Evolutionary conservation across 2,113 vertebrate genomes (phyloP), one percentile per base, ranked within the genome.

Genomic region (Budorcas taxicolor): DNA sequence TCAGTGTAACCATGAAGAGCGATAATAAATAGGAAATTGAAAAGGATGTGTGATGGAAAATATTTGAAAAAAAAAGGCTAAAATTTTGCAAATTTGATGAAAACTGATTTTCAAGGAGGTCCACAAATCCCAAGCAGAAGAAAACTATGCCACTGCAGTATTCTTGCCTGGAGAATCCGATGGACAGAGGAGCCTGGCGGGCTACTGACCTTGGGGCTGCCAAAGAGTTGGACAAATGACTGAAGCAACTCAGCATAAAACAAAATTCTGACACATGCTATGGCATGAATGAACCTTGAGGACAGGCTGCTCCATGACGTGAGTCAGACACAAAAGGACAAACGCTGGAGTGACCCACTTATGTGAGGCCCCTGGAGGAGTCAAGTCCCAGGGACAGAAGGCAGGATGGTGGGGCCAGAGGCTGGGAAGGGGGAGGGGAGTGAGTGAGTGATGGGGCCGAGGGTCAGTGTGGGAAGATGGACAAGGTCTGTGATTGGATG

Each of bases 391-490:
- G 58, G 5, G 33, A 2, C 52, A 1, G 81, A 33, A 25, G 21
- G 31, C 5, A 4, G 55, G 33, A 8, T 3, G 33, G 53, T 0
- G 7, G 62, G 58, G 3, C 21, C 43, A 1, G 12, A 14, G 25
- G 45, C 3, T 5, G 12, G 50, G 52, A 33, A 0, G 33, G 52
- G 0, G 0, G 0, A 0, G 12, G 43, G 43, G 10, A 25, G 83
- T 3, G 2, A 0, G 13, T 4, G 40, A 58, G 36, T 4, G 2
- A 5, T 3, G 19, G 14, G 25, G 6, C n/a, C 2, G 36, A 31
- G 16, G 23, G 25, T 82, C 74, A 10, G 11, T 14, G 4, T 6
- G 29, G 53, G 53, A n/a, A 25, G 29, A 3, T 10, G 53, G 13
- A 43, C 47, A 81, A 3, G n/a, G 43, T 60, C 45, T 31, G 23